A percentile compares a stretch with the other conserved stretches of the same genome.
phyloP scores from a whole-genome alignment of 2,113 vertebrate species.

The Okapia johnstoni region DNA sequence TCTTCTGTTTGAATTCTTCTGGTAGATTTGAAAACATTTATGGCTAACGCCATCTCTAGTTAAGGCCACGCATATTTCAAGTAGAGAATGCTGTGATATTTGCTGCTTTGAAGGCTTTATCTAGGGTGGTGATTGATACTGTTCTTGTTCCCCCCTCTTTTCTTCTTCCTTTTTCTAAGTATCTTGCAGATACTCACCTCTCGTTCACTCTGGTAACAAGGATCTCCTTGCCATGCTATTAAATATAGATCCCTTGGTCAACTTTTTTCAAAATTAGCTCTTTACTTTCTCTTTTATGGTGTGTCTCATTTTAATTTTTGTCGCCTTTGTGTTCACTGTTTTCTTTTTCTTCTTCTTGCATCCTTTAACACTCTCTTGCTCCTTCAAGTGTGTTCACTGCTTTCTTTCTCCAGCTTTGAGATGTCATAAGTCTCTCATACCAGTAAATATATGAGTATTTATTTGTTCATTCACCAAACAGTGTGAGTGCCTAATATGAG shows the following conservation, averaged over 20 bases:
- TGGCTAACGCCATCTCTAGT: background rate
- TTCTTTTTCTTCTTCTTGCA: background rate
- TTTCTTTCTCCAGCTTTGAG: background rate
- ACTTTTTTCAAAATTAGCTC: background rate
- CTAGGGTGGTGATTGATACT: background rate
- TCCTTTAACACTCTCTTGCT: background rate
- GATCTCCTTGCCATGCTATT: background rate
- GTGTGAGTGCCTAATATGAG: background rate
- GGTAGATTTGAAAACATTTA: background rate
- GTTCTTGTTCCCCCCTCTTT: background rate
- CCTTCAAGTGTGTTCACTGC: background rate
- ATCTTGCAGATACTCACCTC: background rate
- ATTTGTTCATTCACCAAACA: background rate
- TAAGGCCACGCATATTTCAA: slow-evolving; percentile 3
- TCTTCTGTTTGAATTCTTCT: background rate
- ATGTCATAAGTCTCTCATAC: background rate
- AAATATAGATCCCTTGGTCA: background rate
- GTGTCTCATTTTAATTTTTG: background rate
- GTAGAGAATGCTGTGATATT: background rate
- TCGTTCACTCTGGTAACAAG: background rate
- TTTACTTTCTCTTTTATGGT: background rate
- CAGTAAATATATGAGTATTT: background rate
- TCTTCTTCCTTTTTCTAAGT: background rate
- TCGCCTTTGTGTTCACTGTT: background rate
- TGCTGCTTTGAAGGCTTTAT: background rate